These are phyloP conservation scores for Taeniopygia guttata DNA, from an alignment of 2,797 vertebrate species.

Conservation along the genomic window DNA sequence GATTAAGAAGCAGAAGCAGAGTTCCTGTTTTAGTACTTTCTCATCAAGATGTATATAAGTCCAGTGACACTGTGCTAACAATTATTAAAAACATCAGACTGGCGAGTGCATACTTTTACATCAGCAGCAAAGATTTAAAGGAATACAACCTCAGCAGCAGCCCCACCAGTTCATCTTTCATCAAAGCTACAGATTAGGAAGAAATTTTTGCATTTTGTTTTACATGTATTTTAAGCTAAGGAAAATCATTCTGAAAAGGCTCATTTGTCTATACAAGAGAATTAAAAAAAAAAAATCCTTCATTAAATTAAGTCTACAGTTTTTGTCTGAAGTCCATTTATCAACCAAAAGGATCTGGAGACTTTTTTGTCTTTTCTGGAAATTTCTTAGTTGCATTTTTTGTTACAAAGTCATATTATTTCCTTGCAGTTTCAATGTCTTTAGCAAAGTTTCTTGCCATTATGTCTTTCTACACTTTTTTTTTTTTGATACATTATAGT, in stretches of 20 bases:
- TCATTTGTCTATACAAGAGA: background rate
- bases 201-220: background rate
- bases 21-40: constrained; percentile 60
- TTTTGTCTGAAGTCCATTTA: background rate
- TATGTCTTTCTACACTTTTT: background rate
- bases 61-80: constrained; percentile 38
- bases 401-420: background rate
- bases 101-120: background rate
- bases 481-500: background rate
- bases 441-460: background rate
- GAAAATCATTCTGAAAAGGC: background rate
- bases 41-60: constrained; percentile 49
- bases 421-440: background rate
- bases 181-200: background rate
- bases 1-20: constrained; percentile 47
- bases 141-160: background rate
- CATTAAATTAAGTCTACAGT: background rate
- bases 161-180: background rate
- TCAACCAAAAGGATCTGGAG: background rate
- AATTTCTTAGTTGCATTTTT: background rate
- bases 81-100: constrained; percentile 29
- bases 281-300: background rate
- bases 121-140: constrained; percentile 45
- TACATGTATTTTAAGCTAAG: background rate
- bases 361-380: background rate